Conservation (phyloP, 2,888 invertebrate genomes). For the Ochropacha duplaris region DNA sequence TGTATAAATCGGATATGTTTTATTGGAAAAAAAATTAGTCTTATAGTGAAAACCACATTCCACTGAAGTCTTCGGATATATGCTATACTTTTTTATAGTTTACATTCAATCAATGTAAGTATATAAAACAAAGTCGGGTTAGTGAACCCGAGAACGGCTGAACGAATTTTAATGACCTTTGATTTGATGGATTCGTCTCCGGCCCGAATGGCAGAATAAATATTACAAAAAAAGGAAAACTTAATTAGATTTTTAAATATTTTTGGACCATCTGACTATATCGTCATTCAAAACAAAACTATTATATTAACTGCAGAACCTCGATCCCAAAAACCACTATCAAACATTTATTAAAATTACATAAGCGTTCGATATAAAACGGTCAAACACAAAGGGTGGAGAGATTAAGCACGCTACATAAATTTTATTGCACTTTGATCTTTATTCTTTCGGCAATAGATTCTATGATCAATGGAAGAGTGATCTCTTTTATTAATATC, state of each 20-base stretch:
- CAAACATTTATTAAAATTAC: background rate
- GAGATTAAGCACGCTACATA: conserved; percentile 8
- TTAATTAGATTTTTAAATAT: no score
- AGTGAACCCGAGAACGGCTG: no score
- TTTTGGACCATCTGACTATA: no score
- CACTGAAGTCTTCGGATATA: no score
- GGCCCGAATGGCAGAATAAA: no score
- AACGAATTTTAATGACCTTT: no score
- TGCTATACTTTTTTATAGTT: no score
- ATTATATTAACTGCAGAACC: background rate
- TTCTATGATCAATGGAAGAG: background rate
- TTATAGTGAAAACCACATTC: no score
- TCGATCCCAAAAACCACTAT: background rate
- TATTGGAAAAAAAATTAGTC: background rate
- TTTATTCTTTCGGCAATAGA: background rate
- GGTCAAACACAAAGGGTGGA: conserved; percentile 3
- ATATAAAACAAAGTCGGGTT: no score
- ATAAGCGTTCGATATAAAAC: background rate
- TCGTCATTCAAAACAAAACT: background rate
- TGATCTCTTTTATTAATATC: conserved; percentile 1
- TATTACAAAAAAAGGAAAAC: no score
- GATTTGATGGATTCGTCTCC: no score
- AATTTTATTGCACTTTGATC: conserved; percentile 1
- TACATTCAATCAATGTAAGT: no score
- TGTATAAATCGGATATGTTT: background rate